These are phyloP conservation scores for Mustela nigripes DNA, from an alignment of 2,113 vertebrate genomes.

Conservation along the genomic window DNA sequence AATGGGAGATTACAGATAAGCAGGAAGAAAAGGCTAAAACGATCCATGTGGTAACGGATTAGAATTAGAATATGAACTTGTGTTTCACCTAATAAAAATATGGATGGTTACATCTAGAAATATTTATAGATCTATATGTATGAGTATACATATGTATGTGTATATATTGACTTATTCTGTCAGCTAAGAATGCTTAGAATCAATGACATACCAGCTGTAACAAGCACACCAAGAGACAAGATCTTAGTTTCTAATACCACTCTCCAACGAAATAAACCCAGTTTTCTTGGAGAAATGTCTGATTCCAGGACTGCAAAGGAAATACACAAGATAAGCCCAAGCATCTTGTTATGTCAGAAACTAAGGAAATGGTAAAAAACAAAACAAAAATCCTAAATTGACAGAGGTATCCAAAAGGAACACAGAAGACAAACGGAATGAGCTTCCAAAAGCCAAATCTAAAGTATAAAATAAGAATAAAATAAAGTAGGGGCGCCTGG, in stretches of 20 bases:
- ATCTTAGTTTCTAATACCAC: background rate
- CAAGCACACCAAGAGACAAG: background rate
- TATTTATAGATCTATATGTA: background rate
- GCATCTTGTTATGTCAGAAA: background rate
- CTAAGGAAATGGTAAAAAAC: background rate
- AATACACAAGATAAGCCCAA: background rate
- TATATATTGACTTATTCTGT: background rate
- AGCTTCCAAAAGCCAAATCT: background rate
- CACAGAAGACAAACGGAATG: background rate
- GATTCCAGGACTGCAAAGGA: background rate
- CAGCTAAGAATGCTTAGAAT: background rate
- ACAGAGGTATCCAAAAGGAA: background rate
- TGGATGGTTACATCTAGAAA: background rate
- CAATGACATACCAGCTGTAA: background rate
- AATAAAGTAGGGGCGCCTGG: background rate
- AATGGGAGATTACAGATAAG: conserved; percentile 25
- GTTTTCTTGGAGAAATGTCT: background rate
- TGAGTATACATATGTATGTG: background rate
- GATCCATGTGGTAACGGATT: background rate
- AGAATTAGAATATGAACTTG: background rate
- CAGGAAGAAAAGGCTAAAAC: background rate
- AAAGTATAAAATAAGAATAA: background rate
- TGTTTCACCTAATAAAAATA: background rate
- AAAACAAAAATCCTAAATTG: background rate
- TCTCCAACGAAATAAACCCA: background rate